phyloP scores from a whole-genome alignment of 2,888 invertebrate genomes.

The Frankliniella intonsa region DNA sequence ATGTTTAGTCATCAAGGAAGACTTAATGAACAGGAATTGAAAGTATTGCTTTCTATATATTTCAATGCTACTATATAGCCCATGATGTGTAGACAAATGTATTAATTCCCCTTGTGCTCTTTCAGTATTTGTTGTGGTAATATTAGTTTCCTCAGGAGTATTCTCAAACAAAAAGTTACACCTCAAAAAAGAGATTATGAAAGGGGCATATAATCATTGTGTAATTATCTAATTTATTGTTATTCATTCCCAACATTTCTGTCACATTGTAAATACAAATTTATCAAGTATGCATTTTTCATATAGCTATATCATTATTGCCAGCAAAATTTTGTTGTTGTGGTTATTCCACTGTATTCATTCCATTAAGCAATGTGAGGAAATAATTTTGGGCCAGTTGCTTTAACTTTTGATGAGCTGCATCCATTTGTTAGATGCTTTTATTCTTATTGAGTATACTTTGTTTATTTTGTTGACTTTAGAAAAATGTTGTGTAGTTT shows the following conservation, averaged over 20 bases:
- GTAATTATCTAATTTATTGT: neutral
- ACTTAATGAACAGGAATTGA: slow-evolving; percentile 9
- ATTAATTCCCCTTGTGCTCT: neutral
- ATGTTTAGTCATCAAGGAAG: slow-evolving; percentile 1
- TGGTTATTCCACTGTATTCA: neutral
- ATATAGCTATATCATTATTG: too few species aligned
- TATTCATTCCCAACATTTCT: neutral
- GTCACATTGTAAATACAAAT: neutral
- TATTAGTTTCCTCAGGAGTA: neutral
- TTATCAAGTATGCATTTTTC: neutral
- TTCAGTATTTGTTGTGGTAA: neutral
- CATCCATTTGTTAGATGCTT: neutral
- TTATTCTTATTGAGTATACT: neutral
- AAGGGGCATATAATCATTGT: neutral
- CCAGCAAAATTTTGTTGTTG: too few species aligned
- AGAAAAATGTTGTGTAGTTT: neutral
- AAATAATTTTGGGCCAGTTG: neutral
- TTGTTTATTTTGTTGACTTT: neutral
- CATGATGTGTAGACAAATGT: neutral
- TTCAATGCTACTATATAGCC: neutral
- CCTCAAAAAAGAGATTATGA: neutral
- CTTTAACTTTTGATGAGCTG: neutral
- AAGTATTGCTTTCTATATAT: neutral
- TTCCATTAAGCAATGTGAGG: neutral
- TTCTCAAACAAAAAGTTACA: too few species aligned